Base-by-base conservation (phyloP, 2,797 vertebrate species). In the Podarcis siculus region DNA sequence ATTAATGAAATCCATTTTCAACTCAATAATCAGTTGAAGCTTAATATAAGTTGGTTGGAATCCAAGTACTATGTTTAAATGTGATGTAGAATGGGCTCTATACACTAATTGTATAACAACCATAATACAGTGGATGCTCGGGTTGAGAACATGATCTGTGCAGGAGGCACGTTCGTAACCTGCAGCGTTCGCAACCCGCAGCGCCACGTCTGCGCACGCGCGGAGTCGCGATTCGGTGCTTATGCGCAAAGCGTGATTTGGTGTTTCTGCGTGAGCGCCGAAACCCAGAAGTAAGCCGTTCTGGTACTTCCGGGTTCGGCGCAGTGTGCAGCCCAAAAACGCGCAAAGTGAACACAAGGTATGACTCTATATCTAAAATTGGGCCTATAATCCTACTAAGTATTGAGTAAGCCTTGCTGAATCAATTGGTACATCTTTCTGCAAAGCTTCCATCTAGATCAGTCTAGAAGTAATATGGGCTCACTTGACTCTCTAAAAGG, bases 61-160 rank as follows among this genome's bases (percentile, higher is more conserved):
- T 82, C 23, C 25, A 87, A 66, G 32, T 69, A 82, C n/a, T 58
- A 30, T 17, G 30, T 84, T 84, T 88, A 35, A 84, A 79, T 27
- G 55, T 13, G 17, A 7, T 73, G 10, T 75, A 75, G n/a, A 85
- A 75, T 23, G 4, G 27, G 15, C 19, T 82, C 19, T 64, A 82
- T 82, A 86, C 32, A 35, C 19, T 64, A 69, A 82, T 76, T 76
- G 72, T 80, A 32, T 83, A 81, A 58, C 32, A 75, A 67, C 32
- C 39, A 76, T 76, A 49, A 81, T 72, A 9, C 42, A 42, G 42
- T 42, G 42, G 42, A 42, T 42, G 42, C 42, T 42, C 42, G 42
- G 42, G 42, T 42, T 42, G 42, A 1, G 42, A 42, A 42, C 42
- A 42, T 42, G 8, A 42, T 42, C 42, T 42, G 42, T 42, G 42